These are phyloP conservation scores for Sogatella furcifera DNA, from an alignment of 1,140 invertebrate species.

Conservation along the genomic window DNA sequence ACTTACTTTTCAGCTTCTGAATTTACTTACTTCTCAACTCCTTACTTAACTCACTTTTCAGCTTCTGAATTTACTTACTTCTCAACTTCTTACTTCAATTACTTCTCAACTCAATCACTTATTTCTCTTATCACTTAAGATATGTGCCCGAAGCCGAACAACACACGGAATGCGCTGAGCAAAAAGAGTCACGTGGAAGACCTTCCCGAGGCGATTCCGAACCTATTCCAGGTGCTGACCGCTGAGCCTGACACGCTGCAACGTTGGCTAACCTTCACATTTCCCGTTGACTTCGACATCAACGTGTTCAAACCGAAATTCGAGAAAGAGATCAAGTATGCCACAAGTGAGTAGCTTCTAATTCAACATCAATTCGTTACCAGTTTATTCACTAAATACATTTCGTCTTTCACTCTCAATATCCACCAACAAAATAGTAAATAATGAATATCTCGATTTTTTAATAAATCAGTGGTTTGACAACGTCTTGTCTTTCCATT, in stretches of 20 bases:
- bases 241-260: constrained; percentile 59
- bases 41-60: too few species aligned
- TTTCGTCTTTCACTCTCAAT: too few species aligned
- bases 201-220: constrained; percentile 66
- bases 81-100: too few species aligned
- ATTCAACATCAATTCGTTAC: too few species aligned
- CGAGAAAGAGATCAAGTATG: constrained; percentile 56
- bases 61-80: too few species aligned
- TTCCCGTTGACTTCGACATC: constrained; percentile 58
- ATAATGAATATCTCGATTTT: too few species aligned
- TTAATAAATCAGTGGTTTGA: too few species aligned
- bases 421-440: too few species aligned
- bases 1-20: too few species aligned
- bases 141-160: constrained; percentile 77
- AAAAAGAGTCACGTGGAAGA: constrained; percentile 82
- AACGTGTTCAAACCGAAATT: constrained; percentile 37
- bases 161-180: constrained; percentile 52
- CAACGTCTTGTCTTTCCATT: too few species aligned
- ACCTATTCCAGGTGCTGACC: constrained; percentile 71
- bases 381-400: too few species aligned
- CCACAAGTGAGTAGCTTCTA: constrained; percentile 50
- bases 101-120: neutral
- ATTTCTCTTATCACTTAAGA: constrained; percentile 40
- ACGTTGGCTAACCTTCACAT: constrained; percentile 67
- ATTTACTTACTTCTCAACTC: too few species aligned